Evolutionary conservation across 2,113 vertebrate genomes (phyloP), one percentile per base, ranked within the genome.

Genomic region (Pyxicephalus adspersus): DNA sequence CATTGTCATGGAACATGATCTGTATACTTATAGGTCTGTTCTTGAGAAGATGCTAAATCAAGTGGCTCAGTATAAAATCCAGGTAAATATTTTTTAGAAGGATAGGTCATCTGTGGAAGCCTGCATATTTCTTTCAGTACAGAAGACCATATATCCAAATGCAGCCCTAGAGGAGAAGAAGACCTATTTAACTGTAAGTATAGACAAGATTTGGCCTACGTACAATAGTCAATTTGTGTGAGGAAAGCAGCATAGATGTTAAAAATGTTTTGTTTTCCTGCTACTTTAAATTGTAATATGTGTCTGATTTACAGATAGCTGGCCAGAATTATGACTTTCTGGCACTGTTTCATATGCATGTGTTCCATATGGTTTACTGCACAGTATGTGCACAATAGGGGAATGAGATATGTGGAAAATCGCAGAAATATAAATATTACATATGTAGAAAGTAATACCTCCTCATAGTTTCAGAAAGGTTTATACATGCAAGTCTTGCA

Each of bases 191-290:
- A 80, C 55, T 28, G 28, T 45, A 31, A 45, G 29, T 73, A 34
- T 81, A 52, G 63, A 71, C 31, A 64, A 54, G 16, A 9, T 23
- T 45, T 19, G 58, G 66, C 72, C 78, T 81, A 58, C 58, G 34
- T 73, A 64, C 61, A 72, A 73, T 81, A 58, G 64, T 64, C 34
- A 76, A 52, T 76, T 76, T 64, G 63, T 28, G 60, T 64, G 60
- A 51, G 74, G 38, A 54, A 26, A 81, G 38, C 34, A 26, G 25
- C 29, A 73, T 68, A 81, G 38, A 73, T 81, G 78, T 73, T 34
- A 26, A 26, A 73, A 64, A 28, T 16, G 11, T 64, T 54, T 54
- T 77, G 26, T 45, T 19, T 60, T 64, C 19, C 18, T 64, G 75
- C 58, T 29, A 17, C 57, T 81, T 81, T 26, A 73, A 34, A n/a